Evolutionary conservation across 2,113 vertebrate genomes (phyloP).

Genomic region (Geothlypis trichas): DNA sequence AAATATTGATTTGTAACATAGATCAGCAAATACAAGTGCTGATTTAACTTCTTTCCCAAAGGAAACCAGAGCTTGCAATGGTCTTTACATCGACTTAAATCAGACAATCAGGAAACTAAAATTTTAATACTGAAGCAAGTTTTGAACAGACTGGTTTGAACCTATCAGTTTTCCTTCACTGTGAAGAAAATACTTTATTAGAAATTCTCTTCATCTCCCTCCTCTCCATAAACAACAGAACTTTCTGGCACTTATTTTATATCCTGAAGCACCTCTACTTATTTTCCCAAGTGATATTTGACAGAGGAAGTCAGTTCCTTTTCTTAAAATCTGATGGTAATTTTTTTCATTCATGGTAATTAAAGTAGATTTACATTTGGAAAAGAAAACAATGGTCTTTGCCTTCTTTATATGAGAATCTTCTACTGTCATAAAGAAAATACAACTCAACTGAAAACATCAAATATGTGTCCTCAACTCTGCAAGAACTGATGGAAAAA

Average conservation of each 20-base stretch:
- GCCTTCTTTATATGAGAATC: background rate
- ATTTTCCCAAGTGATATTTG: background rate
- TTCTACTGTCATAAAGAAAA: background rate
- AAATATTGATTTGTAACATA: background rate
- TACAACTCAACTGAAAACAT: background rate
- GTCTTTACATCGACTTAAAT: background rate
- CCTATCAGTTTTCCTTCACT: background rate
- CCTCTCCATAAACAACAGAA: background rate
- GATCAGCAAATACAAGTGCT: background rate
- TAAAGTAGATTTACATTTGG: background rate
- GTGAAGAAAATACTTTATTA: background rate
- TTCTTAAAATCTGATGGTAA: background rate
- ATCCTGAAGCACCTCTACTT: background rate
- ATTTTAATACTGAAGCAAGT: background rate
- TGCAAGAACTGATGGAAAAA: background rate
- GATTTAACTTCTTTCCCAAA: background rate
- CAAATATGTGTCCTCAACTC: background rate
- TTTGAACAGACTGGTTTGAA: background rate
- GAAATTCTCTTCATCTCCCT: background rate
- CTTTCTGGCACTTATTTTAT: background rate
- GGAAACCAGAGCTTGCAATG: background rate
- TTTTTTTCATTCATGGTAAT: background rate
- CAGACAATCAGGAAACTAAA: background rate
- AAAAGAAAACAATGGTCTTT: background rate
- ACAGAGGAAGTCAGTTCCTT: background rate